A percentile compares a stretch with the other conserved stretches of the same genome.
Conservation (phyloP, 1,140 invertebrate species). For the Metopolophium dirhodum region DNA sequence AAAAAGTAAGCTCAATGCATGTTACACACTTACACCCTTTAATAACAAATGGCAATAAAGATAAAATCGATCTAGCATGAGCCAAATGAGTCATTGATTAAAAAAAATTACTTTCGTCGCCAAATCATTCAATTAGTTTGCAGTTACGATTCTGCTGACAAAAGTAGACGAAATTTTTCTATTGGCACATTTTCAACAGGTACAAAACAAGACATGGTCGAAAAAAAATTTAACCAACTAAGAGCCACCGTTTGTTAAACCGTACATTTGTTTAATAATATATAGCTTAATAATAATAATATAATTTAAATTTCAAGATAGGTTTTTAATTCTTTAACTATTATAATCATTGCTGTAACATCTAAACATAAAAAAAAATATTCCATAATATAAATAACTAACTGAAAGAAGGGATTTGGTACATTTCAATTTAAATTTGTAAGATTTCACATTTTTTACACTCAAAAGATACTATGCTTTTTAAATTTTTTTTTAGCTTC, state of each 20-base stretch:
- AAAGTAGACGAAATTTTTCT: background rate
- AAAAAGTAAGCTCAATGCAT: background rate
- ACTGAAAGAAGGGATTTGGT: background rate
- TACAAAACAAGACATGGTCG: background rate
- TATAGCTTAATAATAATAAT: background rate
- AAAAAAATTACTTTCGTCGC: conserved; percentile 8
- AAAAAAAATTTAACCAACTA: background rate
- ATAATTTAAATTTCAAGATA: background rate
- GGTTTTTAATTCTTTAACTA: background rate
- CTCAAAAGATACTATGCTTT: background rate
- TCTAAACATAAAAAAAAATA: background rate
- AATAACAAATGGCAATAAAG: background rate
- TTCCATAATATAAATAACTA: no score
- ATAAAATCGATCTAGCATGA: background rate
- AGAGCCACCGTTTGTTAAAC: background rate
- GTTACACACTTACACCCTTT: background rate
- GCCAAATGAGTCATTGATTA: conserved; percentile 3
- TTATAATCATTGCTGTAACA: background rate
- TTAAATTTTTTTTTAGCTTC: background rate
- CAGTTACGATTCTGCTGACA: background rate
- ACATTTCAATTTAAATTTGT: background rate
- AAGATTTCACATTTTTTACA: background rate
- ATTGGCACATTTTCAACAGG: conserved; percentile 3
- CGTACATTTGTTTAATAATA: background rate
- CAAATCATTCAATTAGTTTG: conserved; percentile 44